Evolutionary conservation across 2,888 invertebrate species (phyloP), one percentile per base, ranked within the genome.

Genomic region (Xylota sylvarum): DNA sequence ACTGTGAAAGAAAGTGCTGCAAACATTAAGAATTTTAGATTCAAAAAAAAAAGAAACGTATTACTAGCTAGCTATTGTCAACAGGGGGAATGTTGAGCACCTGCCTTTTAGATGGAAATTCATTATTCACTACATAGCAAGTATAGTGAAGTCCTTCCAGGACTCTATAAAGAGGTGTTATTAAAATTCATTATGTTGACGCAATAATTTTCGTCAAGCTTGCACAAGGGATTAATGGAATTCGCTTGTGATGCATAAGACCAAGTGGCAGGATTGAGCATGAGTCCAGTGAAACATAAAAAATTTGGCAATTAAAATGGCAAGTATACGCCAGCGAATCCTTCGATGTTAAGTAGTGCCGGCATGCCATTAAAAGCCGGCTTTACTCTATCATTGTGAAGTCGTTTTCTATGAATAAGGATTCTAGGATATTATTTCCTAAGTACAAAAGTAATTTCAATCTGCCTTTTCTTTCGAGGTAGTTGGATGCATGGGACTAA

Each of bases 61-160:
- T 81, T 81, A 81, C 23, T 23, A 23, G n/a, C 74, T 50, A 58
- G 50, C 56, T 52, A 74, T 74, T 67, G 80, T 62, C 60, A 62
- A 23, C 58, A 12, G 19, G 73, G 74, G 55, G 14, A 67, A 27
- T 52, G 40, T 19, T 37, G 55, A 56, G 37, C 67, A 76, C 67
- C 74, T 80, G 80, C 17, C 30, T 65, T 23, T 27, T 35, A 30
- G 76, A 81, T 81, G 67, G 67, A 81, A 81, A 81, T 81, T 76
- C 74, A 81, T 81, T 76, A 76, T 81, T 81, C 67, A 81, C 62
- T 14, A 81, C 62, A 48, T 69, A 67, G 46, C 46, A 17, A 23
- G 62, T 64, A 35, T 46, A 48, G 58, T 67, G 52, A 69, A 70
- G 62, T 62, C 56, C 62, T 14, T n/a, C 40, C 32, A 60, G 43